phyloP scores from a whole-genome alignment of 2,797 vertebrate species.

The Threskiornis aethiopicus region DNA sequence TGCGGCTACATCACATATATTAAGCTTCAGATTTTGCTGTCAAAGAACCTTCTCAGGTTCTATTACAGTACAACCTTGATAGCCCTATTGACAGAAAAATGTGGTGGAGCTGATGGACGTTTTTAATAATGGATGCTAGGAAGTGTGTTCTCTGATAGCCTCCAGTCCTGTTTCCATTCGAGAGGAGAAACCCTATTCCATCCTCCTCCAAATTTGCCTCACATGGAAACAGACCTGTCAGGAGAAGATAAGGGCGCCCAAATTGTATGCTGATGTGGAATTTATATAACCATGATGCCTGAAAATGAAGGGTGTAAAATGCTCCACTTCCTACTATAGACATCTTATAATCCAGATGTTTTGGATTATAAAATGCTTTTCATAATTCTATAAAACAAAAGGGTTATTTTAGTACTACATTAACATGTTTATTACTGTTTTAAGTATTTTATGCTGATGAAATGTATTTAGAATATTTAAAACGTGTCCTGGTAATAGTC shows the following conservation, averaged over 20 bases:
- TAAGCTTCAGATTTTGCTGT: background rate
- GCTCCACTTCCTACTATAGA: background rate
- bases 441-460: background rate
- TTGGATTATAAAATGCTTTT: background rate
- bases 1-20: background rate
- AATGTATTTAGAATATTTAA: background rate
- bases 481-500: background rate
- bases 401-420: background rate
- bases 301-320: background rate
- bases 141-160: background rate
- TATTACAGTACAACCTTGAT: background rate
- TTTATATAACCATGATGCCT: background rate
- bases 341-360: background rate
- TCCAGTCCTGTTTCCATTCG: background rate
- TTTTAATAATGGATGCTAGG: background rate
- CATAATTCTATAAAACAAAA: background rate
- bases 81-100: background rate
- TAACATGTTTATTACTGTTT: background rate
- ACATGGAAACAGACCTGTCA: background rate
- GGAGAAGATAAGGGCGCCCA: background rate
- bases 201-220: background rate
- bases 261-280: background rate
- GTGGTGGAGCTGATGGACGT: background rate
- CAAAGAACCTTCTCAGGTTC: background rate
- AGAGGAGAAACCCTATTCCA: background rate